Conservation (phyloP, 2,113 vertebrate species). For the Gadus chalcogrammus region DNA sequence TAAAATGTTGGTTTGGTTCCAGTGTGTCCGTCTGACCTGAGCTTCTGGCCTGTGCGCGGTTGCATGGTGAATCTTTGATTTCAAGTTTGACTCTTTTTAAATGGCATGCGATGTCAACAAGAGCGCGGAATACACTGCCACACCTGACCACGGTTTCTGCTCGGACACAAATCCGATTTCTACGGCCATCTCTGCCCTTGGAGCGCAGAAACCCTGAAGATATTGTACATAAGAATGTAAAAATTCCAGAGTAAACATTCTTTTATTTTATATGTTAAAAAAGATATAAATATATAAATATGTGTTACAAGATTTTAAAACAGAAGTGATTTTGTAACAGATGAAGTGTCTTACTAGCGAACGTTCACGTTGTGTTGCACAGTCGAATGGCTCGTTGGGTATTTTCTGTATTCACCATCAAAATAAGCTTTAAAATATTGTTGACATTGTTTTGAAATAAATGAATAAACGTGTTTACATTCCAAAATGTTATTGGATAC, state of each 20-base stretch:
- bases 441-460: slow-evolving; percentile 70
- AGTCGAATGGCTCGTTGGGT: slow-evolving; percentile 63
- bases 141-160: too few species aligned
- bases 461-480: slow-evolving; percentile 68
- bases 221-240: slow-evolving; percentile 74
- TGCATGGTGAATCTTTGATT: too few species aligned
- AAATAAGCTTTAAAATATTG: slow-evolving; percentile 73
- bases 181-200: slow-evolving; percentile 65
- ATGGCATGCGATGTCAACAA: too few species aligned
- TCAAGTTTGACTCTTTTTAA: too few species aligned
- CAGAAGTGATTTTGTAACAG: slow-evolving; percentile 79
- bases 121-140: too few species aligned
- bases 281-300: slow-evolving; percentile 37
- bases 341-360: slow-evolving; percentile 77
- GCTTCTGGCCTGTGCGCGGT: too few species aligned
- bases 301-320: slow-evolving; percentile 71
- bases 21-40: too few species aligned
- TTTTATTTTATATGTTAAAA: slow-evolving; percentile 77
- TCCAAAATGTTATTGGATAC: slow-evolving; percentile 60
- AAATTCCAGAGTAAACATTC: slow-evolving; percentile 63
- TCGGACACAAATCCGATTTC: too few species aligned
- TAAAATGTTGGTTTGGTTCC: too few species aligned
- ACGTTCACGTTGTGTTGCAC: slow-evolving; percentile 64
- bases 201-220: slow-evolving; percentile 63
- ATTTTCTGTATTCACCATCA: slow-evolving; percentile 66